A percentile compares a stretch with the other conserved stretches of the same genome.
phyloP scores from a whole-genome alignment of 1,140 invertebrate genomes.

The Aphaenogaster floridana region DNA sequence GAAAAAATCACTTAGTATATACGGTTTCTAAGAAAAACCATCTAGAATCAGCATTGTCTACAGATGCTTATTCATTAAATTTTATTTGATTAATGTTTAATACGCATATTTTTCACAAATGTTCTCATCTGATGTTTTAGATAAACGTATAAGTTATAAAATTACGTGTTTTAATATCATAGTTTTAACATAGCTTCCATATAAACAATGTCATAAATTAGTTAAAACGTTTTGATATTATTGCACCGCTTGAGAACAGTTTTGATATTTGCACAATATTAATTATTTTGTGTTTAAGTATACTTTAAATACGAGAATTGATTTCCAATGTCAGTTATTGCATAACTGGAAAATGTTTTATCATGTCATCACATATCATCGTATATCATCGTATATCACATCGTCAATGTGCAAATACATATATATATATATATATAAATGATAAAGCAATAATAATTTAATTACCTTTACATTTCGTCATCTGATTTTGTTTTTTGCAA shows the following conservation, averaged over 20 bases:
- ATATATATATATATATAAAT: not conserved
- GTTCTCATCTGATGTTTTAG: not conserved
- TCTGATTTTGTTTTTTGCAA: not conserved
- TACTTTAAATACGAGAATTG: slow-evolving; percentile 4
- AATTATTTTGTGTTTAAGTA: not conserved
- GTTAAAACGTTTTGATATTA: not conserved
- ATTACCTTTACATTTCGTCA: not conserved
- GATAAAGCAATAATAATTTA: slow-evolving; percentile 8
- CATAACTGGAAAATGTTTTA: not conserved
- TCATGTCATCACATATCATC: not conserved
- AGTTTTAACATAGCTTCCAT: too few species aligned
- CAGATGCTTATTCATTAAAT: not conserved
- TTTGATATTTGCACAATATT: not conserved
- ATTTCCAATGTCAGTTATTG: not conserved
- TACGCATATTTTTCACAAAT: not conserved
- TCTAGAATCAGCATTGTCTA: not conserved
- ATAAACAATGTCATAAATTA: not conserved
- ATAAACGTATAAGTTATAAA: not conserved
- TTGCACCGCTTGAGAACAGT: not conserved
- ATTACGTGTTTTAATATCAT: not conserved
- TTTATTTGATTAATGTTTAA: not conserved
- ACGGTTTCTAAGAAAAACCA: not conserved
- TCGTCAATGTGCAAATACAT: not conserved
- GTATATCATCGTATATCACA: not conserved
- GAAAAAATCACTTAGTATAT: not conserved